These are phyloP conservation scores for Triplophysa rosa DNA, from an alignment of 2,113 vertebrate genomes.

Conservation along the genomic window DNA sequence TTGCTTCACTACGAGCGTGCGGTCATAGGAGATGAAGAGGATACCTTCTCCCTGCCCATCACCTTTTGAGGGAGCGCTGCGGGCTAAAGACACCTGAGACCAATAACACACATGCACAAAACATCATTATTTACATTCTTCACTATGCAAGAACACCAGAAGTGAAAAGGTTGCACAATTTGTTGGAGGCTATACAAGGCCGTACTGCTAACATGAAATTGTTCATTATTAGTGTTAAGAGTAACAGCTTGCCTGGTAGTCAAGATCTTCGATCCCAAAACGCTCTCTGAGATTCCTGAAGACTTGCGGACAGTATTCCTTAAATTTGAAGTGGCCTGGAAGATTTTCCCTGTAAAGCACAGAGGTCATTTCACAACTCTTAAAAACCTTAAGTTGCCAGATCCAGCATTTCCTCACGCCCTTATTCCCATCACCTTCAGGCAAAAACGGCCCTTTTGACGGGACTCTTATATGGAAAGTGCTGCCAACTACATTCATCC, in stretches of 20 bases:
- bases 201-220: too few relatives aligned
- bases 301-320: slow-evolving; percentile 94
- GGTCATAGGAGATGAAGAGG: slow-evolving; percentile 86
- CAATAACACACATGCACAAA: background rate
- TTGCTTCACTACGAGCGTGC: slow-evolving; percentile 88
- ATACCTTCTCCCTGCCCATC: slow-evolving; percentile 80
- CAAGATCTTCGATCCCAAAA: slow-evolving; percentile 89
- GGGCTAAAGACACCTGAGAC: slow-evolving; percentile 82
- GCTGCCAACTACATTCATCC: background rate
- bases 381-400: background rate
- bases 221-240: background rate
- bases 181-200: too few relatives aligned
- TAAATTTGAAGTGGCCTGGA: slow-evolving; percentile 94
- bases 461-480: background rate
- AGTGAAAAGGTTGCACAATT: too few relatives aligned
- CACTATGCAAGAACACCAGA: background rate
- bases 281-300: slow-evolving; percentile 91
- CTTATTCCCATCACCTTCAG: background rate
- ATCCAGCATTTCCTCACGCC: background rate
- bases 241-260: slow-evolving; percentile 79
- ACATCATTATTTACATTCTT: background rate
- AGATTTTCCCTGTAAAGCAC: slow-evolving; percentile 83
- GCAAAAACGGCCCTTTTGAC: background rate
- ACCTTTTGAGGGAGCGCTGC: slow-evolving; percentile 78
- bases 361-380: background rate